phyloP scores from a whole-genome alignment of 2,888 invertebrate genomes.

The Oligia fasciuncula region DNA sequence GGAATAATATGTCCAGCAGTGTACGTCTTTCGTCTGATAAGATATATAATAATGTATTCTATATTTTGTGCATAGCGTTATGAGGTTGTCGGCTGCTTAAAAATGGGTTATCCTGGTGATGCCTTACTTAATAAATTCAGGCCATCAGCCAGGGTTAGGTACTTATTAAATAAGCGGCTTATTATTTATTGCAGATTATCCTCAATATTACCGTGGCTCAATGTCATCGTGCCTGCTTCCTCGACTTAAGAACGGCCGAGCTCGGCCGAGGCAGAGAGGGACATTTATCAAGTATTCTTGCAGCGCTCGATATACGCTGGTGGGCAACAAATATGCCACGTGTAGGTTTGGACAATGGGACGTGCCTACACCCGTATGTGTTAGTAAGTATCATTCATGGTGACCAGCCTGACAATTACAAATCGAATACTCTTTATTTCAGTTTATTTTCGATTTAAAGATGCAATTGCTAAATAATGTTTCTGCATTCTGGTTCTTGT shows the following conservation, averaged over 20 bases:
- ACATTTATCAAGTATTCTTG: constrained; percentile 91
- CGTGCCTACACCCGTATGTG: constrained; percentile 92
- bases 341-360: constrained; percentile 94
- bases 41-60: not conserved
- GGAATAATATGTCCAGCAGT: not conserved
- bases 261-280: constrained; percentile 84
- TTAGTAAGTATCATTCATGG: constrained; percentile 90
- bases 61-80: not conserved
- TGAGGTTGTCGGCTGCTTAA: not conserved
- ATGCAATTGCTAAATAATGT: not conserved
- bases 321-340: constrained; percentile 92
- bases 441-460: not conserved
- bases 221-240: constrained; percentile 77
- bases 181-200: constrained; percentile 36
- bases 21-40: not conserved
- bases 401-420: not conserved
- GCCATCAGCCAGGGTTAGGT: not conserved
- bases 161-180: not conserved
- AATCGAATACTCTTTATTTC: not conserved
- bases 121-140: too few species aligned
- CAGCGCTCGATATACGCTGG: constrained; percentile 89
- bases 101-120: not conserved
- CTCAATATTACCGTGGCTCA: constrained; percentile 26
- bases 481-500: not conserved
- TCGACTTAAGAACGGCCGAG: constrained; percentile 85